These are phyloP conservation scores for Epizoanthus fatuus DNA, from an alignment of 92 coral and sea anemone species.

Conservation along the genomic window DNA sequence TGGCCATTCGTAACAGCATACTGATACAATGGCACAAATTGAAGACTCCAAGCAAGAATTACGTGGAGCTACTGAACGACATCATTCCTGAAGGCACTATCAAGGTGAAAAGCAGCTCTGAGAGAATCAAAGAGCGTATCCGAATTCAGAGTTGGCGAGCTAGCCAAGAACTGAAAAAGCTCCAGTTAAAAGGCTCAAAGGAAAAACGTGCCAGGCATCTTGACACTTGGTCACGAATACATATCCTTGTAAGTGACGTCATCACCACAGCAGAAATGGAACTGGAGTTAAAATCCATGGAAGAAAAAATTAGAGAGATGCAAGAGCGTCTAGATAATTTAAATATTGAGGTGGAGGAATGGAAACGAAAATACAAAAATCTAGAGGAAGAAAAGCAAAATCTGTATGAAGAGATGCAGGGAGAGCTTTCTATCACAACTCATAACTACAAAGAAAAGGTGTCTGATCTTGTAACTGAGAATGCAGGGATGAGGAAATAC, in stretches of 20 bases:
- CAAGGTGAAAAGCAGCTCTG: conserved; percentile 44
- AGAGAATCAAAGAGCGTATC: conserved; percentile 19
- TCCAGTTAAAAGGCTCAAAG: conserved; percentile 28
- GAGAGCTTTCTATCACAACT: background rate
- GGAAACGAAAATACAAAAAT: conserved; percentile 55
- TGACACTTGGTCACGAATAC: conserved; percentile 13
- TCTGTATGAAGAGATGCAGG: conserved; percentile 45
- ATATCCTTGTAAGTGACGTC: conserved; percentile 55
- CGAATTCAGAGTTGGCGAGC: conserved; percentile 23
- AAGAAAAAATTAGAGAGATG: conserved; percentile 26
- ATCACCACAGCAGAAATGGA: conserved; percentile 41
- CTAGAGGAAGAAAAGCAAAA: conserved; percentile 53
- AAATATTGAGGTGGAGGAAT: conserved; percentile 58
- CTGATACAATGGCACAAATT: conserved; percentile 15
- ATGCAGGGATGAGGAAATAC: conserved; percentile 47
- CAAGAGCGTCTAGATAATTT: conserved; percentile 47
- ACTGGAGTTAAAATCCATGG: conserved; percentile 28
- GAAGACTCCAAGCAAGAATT: conserved; percentile 1
- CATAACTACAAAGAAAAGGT: conserved; percentile 19
- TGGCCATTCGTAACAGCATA: conserved; percentile 47
- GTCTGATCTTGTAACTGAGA: conserved; percentile 27
- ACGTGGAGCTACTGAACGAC: conserved; percentile 35
- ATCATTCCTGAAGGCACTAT: conserved; percentile 48
- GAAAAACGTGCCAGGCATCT: conserved; percentile 6
- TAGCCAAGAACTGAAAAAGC: conserved; percentile 18